phyloP scores from a whole-genome alignment of 1,140 invertebrate species.

The Xylocopa sonorina region DNA sequence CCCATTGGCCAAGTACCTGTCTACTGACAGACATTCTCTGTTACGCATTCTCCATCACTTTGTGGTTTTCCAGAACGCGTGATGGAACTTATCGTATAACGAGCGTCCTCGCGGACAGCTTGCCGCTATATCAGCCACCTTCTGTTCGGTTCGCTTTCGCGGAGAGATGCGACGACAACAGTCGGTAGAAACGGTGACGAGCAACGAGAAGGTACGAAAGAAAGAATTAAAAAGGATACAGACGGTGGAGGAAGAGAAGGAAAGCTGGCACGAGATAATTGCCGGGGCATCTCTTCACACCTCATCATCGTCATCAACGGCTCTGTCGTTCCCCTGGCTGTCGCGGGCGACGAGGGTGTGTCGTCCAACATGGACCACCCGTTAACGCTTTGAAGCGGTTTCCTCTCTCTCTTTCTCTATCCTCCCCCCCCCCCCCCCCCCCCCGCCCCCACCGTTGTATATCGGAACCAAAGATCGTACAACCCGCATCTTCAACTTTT shows the following conservation, averaged over 20 bases:
- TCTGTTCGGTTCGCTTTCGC: neutral
- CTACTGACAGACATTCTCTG: constrained; percentile 37
- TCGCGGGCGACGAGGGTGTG: constrained; percentile 55
- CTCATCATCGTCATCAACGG: constrained; percentile 82
- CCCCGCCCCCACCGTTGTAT: too few species aligned
- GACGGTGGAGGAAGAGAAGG: constrained; percentile 35
- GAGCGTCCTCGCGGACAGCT: neutral
- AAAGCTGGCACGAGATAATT: constrained; percentile 76
- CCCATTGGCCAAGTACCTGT: too few species aligned
- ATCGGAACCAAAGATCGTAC: neutral
- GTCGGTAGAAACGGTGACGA: neutral
- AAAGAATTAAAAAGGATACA: constrained; percentile 1
- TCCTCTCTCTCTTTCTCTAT: constrained; percentile 1
- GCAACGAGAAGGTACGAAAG: neutral
- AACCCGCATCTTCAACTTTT: neutral
- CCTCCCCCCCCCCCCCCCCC: neutral
- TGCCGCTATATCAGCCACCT: too few species aligned
- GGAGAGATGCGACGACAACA: neutral
- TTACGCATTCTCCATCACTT: neutral
- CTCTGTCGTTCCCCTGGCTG: constrained; percentile 75
- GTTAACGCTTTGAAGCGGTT: constrained; percentile 54
- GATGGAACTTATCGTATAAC: neutral
- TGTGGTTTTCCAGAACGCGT: neutral
- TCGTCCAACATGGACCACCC: constrained; percentile 58
- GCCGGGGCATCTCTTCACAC: constrained; percentile 81